Conservation (phyloP, 2,888 invertebrate species). For the Tetragnatha montana region DNA sequence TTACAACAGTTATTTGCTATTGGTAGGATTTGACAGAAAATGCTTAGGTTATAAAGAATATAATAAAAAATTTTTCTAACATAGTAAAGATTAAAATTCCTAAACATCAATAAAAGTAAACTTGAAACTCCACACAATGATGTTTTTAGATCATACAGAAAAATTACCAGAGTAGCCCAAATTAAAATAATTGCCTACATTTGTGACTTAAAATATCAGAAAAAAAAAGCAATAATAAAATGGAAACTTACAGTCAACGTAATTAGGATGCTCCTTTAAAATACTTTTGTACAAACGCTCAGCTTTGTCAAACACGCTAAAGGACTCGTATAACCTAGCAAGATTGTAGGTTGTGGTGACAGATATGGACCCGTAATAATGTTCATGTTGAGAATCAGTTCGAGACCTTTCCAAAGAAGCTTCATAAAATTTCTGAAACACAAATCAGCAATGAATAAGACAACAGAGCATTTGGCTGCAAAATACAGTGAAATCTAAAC, state of each 20-base stretch:
- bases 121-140: neutral
- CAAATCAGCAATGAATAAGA: neutral
- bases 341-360: conserved; percentile 98
- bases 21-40: neutral
- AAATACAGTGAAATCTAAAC: too few relatives aligned
- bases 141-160: neutral
- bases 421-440: conserved; percentile 80
- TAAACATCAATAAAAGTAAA: neutral
- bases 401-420: conserved; percentile 90
- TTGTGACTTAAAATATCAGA: too few relatives aligned
- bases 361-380: conserved; percentile 96
- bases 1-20: neutral
- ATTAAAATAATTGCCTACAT: too few relatives aligned
- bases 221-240: too few relatives aligned
- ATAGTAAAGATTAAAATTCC: neutral
- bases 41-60: neutral
- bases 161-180: too few relatives aligned
- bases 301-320: conserved; percentile 93
- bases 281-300: conserved; percentile 98
- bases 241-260: conserved; percentile 86
- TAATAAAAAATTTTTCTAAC: neutral
- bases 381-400: conserved; percentile 88
- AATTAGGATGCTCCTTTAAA: conserved; percentile 97
- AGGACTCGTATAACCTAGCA: conserved; percentile 93
- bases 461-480: too few relatives aligned